Evolutionary conservation across 2,113 vertebrate genomes (phyloP).

Genomic region (Centrocercus urophasianus): DNA sequence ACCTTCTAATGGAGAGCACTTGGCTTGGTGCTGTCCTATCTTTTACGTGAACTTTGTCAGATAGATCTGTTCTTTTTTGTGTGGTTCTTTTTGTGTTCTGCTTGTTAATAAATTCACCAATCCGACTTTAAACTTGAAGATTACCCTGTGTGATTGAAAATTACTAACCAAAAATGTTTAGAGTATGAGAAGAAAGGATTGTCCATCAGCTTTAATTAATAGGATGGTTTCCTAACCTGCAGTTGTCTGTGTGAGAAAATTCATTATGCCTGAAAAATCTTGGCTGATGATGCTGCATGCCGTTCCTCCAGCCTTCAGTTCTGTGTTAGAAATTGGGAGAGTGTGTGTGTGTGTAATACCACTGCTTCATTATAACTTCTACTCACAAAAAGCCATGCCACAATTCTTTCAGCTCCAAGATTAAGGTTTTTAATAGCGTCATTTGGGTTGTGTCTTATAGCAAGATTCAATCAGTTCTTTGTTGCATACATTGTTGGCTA

Average conservation of each 20-base stretch:
- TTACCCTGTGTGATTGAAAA: background rate
- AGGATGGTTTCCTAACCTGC: constrained; percentile 27
- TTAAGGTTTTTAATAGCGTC: constrained; percentile 59
- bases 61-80: background rate
- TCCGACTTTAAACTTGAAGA: background rate
- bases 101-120: background rate
- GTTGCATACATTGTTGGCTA: constrained; percentile 39
- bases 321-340: constrained; percentile 49
- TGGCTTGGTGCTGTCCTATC: background rate
- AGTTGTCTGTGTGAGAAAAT: constrained; percentile 60
- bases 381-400: background rate
- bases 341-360: background rate
- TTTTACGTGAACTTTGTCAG: background rate
- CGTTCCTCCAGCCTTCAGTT: constrained; percentile 28
- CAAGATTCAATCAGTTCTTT: constrained; percentile 63
- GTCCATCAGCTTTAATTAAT: background rate
- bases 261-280: constrained; percentile 33
- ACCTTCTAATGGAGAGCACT: background rate
- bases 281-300: constrained; percentile 15
- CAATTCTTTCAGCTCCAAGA: constrained; percentile 62
- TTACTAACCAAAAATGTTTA: background rate
- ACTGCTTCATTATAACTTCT: constrained; percentile 28
- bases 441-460: constrained; percentile 54
- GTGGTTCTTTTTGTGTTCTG: background rate
- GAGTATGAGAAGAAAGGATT: background rate